A percentile compares a stretch with the other conserved stretches of the same genome.
Evolutionary conservation across 2,888 invertebrate genomes (phyloP).

Genomic region (Halocaridina rubra): DNA sequence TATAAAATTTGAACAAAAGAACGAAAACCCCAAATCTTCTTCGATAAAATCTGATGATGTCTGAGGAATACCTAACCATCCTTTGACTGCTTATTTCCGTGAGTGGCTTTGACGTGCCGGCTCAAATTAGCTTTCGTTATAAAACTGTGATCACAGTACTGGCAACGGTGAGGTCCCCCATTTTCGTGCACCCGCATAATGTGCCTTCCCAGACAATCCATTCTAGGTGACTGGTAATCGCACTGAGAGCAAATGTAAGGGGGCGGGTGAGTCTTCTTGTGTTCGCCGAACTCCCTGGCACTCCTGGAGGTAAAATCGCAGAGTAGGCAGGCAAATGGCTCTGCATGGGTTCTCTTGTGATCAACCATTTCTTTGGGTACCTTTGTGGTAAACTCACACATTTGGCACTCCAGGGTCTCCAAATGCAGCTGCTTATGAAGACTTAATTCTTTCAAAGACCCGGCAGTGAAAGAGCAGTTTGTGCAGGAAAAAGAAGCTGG

Average conservation of each 20-base stretch:
- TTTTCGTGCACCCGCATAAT: background rate
- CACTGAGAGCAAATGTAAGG: background rate
- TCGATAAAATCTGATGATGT: too few species aligned
- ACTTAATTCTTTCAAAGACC: background rate
- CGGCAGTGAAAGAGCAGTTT: background rate
- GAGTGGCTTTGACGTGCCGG: background rate
- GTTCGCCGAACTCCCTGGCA: constrained; percentile 3
- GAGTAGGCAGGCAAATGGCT: constrained; percentile 9
- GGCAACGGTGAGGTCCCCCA: constrained; percentile 7
- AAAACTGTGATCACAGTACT: constrained; percentile 14
- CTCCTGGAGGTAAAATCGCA: constrained; percentile 33
- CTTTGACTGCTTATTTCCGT: background rate
- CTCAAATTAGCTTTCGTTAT: background rate
- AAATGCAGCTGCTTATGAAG: background rate
- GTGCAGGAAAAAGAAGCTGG: background rate
- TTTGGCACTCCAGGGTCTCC: background rate
- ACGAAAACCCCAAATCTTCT: too few species aligned
- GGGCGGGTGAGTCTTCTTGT: constrained; percentile 4
- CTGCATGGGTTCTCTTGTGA: constrained; percentile 23
- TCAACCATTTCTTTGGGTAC: constrained; percentile 2
- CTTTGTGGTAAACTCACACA: constrained; percentile 13
- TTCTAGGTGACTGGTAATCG: background rate
- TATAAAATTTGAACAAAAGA: too few species aligned
- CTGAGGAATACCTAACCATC: background rate
- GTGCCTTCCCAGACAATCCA: background rate